Percentiles rank a stretch among this genome's conserved stretches.
These are phyloP conservation scores for Notechis scutatus DNA, from an alignment of 2,113 vertebrate genomes.

Conservation along the genomic window DNA sequence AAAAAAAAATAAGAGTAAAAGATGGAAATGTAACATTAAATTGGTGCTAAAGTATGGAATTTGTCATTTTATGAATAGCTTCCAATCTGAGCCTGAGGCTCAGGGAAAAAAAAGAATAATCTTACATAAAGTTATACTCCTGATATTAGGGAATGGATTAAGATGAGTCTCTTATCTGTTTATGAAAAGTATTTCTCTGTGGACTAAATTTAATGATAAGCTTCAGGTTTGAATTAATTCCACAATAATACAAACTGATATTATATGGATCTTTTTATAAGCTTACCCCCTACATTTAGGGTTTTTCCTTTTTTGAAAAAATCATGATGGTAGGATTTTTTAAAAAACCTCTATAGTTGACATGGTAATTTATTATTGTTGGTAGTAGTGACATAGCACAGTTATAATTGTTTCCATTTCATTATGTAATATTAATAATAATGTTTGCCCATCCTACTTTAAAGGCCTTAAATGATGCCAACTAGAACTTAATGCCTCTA, in stretches of 20 bases:
- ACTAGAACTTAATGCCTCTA: not conserved
- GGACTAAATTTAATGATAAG: not conserved
- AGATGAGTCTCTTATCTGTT: not conserved
- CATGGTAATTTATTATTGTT: not conserved
- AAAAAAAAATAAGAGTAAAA: not conserved
- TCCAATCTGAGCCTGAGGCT: not conserved
- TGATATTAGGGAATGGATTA: not conserved
- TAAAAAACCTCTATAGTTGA: not conserved
- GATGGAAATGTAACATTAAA: not conserved
- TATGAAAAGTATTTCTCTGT: not conserved
- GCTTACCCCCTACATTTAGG: not conserved
- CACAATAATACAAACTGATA: not conserved
- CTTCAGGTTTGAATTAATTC: not conserved
- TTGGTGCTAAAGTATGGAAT: not conserved
- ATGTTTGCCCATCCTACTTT: constrained; percentile 24
- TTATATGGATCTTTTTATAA: not conserved
- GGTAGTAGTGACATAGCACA: not conserved
- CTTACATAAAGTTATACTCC: not conserved
- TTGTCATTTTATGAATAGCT: not conserved
- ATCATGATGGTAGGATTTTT: not conserved
- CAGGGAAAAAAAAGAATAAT: not conserved
- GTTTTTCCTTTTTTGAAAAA: not conserved
- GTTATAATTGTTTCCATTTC: not conserved
- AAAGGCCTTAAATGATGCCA: not conserved
- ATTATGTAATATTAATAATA: not conserved